Evolutionary conservation across 2,888 invertebrate genomes (phyloP).

Genomic region (Trissonchulus latispiculum): DNA sequence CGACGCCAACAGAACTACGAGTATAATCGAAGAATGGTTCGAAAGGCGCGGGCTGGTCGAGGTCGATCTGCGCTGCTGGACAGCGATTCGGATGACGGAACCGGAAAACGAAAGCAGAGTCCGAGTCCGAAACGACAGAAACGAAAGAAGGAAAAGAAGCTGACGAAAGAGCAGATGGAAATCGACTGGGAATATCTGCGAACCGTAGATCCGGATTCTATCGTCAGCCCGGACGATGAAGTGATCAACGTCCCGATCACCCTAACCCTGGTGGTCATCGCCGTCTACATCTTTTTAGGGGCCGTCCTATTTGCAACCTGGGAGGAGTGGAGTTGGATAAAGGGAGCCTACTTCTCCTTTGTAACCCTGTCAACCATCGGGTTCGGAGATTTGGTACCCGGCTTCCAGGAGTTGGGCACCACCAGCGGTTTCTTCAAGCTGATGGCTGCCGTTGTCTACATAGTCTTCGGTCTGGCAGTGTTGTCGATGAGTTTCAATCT

Average conservation of each 20-base stretch:
- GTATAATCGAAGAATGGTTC: constrained; percentile 15
- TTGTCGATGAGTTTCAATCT: constrained; percentile 28
- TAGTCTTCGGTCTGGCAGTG: constrained; percentile 26
- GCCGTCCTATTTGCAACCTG: constrained; percentile 24
- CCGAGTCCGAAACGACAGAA: not conserved
- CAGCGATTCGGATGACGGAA: not conserved
- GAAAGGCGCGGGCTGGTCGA: not conserved
- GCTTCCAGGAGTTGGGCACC: constrained; percentile 22
- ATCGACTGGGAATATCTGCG: constrained; percentile 11
- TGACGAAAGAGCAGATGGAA: not conserved
- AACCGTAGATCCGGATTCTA: not conserved
- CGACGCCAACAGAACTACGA: constrained; percentile 20
- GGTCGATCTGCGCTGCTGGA: not conserved
- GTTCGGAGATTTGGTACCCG: constrained; percentile 27
- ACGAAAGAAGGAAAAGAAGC: not conserved
- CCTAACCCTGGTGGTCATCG: constrained; percentile 25
- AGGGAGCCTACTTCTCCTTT: constrained; percentile 26
- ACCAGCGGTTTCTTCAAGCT: constrained; percentile 22
- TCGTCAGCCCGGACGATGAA: constrained; percentile 20
- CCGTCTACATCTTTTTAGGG: constrained; percentile 25
- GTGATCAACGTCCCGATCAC: constrained; percentile 25
- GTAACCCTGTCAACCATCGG: constrained; percentile 27
- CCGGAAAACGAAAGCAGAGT: not conserved
- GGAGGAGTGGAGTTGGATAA: constrained; percentile 25
- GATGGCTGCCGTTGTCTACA: constrained; percentile 22